phyloP scores from a whole-genome alignment of 2,888 invertebrate genomes.

The Andrena chrysosceles region DNA sequence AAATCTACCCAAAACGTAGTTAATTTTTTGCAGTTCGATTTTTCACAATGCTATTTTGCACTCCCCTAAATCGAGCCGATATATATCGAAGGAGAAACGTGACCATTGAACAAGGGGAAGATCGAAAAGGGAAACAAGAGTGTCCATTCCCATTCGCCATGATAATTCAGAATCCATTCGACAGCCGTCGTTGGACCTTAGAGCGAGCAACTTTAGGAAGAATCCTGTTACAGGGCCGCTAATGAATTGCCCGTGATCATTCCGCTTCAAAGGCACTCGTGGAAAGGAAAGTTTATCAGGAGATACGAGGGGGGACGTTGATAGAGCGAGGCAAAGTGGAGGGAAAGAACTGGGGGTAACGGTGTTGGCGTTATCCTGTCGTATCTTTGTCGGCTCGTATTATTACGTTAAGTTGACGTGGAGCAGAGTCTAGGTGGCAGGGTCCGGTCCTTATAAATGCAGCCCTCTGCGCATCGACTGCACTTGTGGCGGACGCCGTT shows the following conservation, averaged over 20 bases:
- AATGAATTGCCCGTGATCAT: slow-evolving; percentile 24
- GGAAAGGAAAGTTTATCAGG: slow-evolving; percentile 21
- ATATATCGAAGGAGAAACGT: too few species aligned
- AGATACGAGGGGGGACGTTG: neutral
- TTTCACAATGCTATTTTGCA: too few species aligned
- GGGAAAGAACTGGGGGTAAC: neutral
- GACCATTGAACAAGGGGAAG: too few species aligned
- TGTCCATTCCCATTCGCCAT: neutral
- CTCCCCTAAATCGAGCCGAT: too few species aligned
- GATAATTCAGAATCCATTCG: neutral
- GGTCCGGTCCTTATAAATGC: slow-evolving; percentile 41
- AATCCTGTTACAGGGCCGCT: neutral
- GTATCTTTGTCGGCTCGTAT: slow-evolving; percentile 59
- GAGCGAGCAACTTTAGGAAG: neutral
- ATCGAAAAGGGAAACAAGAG: neutral
- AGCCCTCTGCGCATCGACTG: slow-evolving; percentile 54
- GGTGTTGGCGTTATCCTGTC: slow-evolving; percentile 22
- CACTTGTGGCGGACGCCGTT: slow-evolving; percentile 57
- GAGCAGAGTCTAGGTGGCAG: slow-evolving; percentile 36
- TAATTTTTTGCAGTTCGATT: too few species aligned
- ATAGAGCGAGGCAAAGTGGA: neutral
- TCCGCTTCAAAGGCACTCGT: neutral
- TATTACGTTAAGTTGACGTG: slow-evolving; percentile 69
- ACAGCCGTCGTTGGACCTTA: neutral
- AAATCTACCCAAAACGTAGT: too few species aligned